phyloP scores from a whole-genome alignment of 2,888 invertebrate genomes.

The Salpingus planirostris region DNA sequence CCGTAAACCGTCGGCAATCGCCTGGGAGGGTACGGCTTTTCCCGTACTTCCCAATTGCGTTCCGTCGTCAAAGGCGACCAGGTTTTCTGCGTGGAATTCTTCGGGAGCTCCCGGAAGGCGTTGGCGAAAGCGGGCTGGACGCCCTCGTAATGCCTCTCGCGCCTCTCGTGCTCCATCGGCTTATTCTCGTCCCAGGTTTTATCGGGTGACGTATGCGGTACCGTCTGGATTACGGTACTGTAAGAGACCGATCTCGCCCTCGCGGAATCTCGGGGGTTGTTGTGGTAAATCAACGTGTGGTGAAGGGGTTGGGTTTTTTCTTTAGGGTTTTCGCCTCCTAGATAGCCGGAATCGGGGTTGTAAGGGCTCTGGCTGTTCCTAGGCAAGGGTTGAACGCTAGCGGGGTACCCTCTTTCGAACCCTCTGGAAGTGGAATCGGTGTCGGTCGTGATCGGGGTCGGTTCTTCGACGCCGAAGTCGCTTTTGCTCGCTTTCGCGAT shows the following conservation, averaged over 20 bases:
- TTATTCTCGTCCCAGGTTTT: constrained; percentile 18
- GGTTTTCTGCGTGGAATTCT: no score
- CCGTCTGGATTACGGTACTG: constrained; percentile 44
- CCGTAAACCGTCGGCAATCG: constrained; percentile 37
- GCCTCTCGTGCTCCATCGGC: constrained; percentile 24
- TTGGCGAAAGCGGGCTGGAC: no score
- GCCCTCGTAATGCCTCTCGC: constrained; percentile 29
- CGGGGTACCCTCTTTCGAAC: constrained; percentile 23
- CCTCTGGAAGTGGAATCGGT: constrained; percentile 17
- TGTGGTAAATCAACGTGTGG: constrained; percentile 46
- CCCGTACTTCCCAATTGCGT: constrained; percentile 30
- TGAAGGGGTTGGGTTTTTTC: constrained; percentile 43
- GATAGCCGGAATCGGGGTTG: constrained; percentile 46
- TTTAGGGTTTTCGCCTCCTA: constrained; percentile 37
- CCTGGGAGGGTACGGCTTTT: constrained; percentile 19
- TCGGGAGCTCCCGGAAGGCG: no score
- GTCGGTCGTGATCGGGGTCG: constrained; percentile 45
- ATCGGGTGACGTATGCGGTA: constrained; percentile 20
- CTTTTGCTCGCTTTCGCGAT: constrained; percentile 49
- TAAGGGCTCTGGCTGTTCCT: constrained; percentile 9
- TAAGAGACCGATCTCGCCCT: constrained; percentile 48
- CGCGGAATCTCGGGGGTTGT: constrained; percentile 32
- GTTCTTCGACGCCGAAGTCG: constrained; percentile 51
- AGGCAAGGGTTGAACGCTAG: constrained; percentile 23
- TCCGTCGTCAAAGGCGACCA: constrained; percentile 25